Percentiles rank a stretch among this genome's conserved stretches.
These are phyloP conservation scores for Diadumene lineata DNA, from an alignment of 92 coral and sea anemone species.

Conservation along the genomic window DNA sequence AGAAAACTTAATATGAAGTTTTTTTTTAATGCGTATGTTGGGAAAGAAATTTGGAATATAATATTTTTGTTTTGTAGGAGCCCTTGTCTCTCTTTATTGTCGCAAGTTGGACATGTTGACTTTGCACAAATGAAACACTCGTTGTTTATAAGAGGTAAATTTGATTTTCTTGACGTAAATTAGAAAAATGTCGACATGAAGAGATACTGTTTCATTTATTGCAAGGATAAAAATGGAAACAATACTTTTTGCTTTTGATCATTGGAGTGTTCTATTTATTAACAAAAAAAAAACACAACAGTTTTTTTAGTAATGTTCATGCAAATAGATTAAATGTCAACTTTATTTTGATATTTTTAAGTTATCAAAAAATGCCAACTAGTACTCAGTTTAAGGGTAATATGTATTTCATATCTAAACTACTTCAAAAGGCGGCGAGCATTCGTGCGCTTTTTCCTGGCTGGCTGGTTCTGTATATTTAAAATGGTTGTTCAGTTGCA, in stretches of 20 bases:
- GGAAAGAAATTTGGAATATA: background rate
- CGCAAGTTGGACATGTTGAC: conserved; percentile 6
- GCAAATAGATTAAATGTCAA: background rate
- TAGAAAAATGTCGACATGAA: background rate
- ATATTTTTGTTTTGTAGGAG: background rate
- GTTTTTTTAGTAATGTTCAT: background rate
- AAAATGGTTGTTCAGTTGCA: conserved; percentile 4
- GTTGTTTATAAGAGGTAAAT: background rate
- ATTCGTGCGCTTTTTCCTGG: background rate
- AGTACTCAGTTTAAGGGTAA: too few species aligned
- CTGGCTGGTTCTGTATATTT: background rate
- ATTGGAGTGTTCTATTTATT: too few species aligned
- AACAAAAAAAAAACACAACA: too few species aligned
- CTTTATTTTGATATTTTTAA: background rate
- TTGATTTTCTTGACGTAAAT: conserved; percentile 13
- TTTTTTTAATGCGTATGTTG: background rate
- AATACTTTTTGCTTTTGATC: too few species aligned
- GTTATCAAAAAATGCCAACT: too few species aligned
- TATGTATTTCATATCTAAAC: too few species aligned
- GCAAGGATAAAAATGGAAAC: too few species aligned
- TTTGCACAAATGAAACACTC: conserved; percentile 7
- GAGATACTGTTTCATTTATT: background rate
- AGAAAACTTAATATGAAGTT: background rate
- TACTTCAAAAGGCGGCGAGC: background rate
- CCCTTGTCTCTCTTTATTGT: background rate